Evolutionary conservation across 2,888 invertebrate species (phyloP), one percentile per base, ranked within the genome.

Genomic region (Mongoloraphidia duomilia): DNA sequence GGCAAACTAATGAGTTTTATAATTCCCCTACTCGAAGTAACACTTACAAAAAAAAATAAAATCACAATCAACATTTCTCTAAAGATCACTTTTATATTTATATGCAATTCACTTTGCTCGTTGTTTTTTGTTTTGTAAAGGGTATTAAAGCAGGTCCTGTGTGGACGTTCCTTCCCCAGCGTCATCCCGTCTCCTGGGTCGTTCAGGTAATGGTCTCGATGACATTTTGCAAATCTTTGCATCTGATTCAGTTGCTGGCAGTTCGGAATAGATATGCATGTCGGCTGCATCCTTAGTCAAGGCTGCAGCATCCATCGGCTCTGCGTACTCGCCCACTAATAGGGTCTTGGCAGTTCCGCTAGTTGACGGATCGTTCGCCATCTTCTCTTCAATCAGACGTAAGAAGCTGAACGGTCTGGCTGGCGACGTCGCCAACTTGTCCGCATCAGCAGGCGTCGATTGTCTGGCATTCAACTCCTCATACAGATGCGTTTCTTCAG

Each of bases 161-260:
- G 50, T 49, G 6, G 51, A 50, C 36, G 53, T 49, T 3, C 50
- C 50, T 38, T 52, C 53, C 6, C 47, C 54, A 12, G 46, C 44
- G 40, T 50, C 38, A 46, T 37, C 41, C 39, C 42, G 11, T 38
- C 58, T 60, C 52, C 57, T 65, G 13, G 82, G 82, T 61, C 80
- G 80, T 53, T 77, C 76, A 1, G 82, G 82, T 37, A 83, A 65
- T n/a, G 82, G 82, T 54, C 82, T 70, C 58, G 80, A 77, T 34
- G 78, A 71, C 79, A 82, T 81, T 58, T 73, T 77, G 33, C 46
- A 43, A 37, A 34, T 47, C 44, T 63, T 53, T 9, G 61, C 64
- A 1, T 65, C 65, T 43, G 44, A 46, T 44, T 41, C 49, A 50
- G 49, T 56, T 47, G 50, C 69, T 52, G 72, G 69, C 50, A 76